Base-by-base conservation (phyloP, 2,113 vertebrate species). In the Thamnaconus septentrionalis region DNA sequence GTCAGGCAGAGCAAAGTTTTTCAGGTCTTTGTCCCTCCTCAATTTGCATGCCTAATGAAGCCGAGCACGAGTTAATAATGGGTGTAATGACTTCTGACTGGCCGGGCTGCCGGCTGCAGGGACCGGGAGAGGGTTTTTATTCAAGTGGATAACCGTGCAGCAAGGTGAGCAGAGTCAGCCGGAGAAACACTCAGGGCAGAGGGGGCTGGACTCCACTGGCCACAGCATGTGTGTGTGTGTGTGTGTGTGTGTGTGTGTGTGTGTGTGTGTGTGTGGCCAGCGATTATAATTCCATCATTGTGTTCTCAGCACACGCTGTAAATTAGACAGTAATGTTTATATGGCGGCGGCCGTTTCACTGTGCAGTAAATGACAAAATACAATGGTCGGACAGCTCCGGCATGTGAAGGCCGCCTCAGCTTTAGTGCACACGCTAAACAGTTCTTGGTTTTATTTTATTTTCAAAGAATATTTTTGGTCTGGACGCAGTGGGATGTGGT, bases 41-140 rank as follows among this genome's bases (percentile, higher is more conserved):
- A 92, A 93, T 92, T 90, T 92, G 84, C 92, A 92, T 92, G 90
- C 87, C 90, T 92, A 93, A 93, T 92, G 92, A 91, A 88, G 91
- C 91, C 78, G 86, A 92, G 85, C 88, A 76, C 76, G 88, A 93
- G 91, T 91, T 92, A 92, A 92, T 92, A 91, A 90, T 9, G 89
- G 88, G 88, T 92, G 91, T 93, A 93, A 93, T 92, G 90, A 89
- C 91, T 92, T 93, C 89, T 91, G 91, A 93, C 90, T 89, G 84
- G 87, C 91, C 81, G 81, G 79, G 71, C 86, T 83, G 75, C 73
- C 61, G 82, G 80, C 82, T 82, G 84, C 69, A 67, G 87, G 85
- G 80, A 79, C 73, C 56, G 49, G 62, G 64, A 46, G 64, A 73
- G 72, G 77, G 79, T 84, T 6, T 1, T 31, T 31, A 31, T 31